Conservation (phyloP, 2,888 invertebrate species). For the Taphrorychus bicolor region DNA sequence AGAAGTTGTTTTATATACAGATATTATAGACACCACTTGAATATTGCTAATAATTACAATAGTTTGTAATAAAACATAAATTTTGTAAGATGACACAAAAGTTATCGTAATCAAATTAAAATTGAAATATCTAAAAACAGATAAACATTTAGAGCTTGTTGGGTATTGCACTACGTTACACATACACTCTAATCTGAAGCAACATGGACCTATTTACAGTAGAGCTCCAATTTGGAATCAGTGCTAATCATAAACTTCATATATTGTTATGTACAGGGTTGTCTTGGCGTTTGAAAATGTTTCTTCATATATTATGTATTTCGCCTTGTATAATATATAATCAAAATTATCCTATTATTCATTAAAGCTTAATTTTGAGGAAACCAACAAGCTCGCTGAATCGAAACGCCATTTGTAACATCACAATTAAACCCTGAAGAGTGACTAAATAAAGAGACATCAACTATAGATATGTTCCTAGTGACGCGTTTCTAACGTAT, state of each 20-base stretch:
- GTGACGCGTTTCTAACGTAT: no score
- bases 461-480: no score
- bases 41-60: conserved; percentile 19
- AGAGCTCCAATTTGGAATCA: not conserved
- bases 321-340: no score
- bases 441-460: no score
- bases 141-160: not conserved
- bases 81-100: not conserved
- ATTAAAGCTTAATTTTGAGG: not conserved
- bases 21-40: conserved; percentile 42
- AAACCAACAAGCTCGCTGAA: not conserved
- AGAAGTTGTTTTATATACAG: conserved; percentile 24
- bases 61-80: no score
- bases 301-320: no score
- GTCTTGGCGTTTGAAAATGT: no score
- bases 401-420: not conserved
- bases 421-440: no score
- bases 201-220: conserved; percentile 2
- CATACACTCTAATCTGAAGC: not conserved
- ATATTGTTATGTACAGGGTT: not conserved
- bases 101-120: no score
- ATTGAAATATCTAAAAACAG: not conserved
- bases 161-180: not conserved
- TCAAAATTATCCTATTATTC: no score
- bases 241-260: not conserved